phyloP scores from a whole-genome alignment of 2,113 vertebrate genomes.

The Gallinago undulata region DNA sequence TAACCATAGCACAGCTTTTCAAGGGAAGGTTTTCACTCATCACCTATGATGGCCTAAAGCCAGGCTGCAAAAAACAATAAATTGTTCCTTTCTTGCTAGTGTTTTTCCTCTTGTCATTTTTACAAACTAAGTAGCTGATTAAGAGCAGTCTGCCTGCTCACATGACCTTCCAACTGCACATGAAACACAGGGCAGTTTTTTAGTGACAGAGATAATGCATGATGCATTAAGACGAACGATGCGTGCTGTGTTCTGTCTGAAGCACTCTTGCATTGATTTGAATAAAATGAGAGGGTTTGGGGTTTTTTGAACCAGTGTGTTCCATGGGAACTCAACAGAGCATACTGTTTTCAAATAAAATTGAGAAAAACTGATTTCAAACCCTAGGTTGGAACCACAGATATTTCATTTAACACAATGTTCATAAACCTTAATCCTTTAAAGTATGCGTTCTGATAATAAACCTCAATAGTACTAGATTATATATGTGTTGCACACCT shows the following conservation, averaged over 20 bases:
- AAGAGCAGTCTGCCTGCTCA: not conserved
- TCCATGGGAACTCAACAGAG: not conserved
- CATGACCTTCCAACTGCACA: not conserved
- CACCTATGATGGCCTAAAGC: not conserved
- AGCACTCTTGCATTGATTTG: not conserved
- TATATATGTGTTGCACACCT: not conserved
- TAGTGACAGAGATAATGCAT: not conserved
- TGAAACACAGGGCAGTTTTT: not conserved
- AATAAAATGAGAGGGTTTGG: not conserved
- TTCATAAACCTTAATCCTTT: constrained; percentile 3
- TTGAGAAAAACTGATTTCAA: not conserved
- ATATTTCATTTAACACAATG: constrained; percentile 15
- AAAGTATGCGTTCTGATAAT: not conserved
- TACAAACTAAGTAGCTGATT: not conserved
- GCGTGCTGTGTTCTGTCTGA: not conserved
- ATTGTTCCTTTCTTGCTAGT: not conserved
- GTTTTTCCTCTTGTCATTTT: not conserved
- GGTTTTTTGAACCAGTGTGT: not conserved
- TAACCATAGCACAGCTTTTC: not conserved
- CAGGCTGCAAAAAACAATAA: not conserved
- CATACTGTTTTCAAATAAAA: not conserved
- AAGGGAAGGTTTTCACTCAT: not conserved
- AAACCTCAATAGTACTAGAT: not conserved
- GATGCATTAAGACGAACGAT: not conserved
- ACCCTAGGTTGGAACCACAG: not conserved